Evolutionary conservation across 2,888 invertebrate genomes (phyloP).

Genomic region (Ramazzottius varieornatus): DNA sequence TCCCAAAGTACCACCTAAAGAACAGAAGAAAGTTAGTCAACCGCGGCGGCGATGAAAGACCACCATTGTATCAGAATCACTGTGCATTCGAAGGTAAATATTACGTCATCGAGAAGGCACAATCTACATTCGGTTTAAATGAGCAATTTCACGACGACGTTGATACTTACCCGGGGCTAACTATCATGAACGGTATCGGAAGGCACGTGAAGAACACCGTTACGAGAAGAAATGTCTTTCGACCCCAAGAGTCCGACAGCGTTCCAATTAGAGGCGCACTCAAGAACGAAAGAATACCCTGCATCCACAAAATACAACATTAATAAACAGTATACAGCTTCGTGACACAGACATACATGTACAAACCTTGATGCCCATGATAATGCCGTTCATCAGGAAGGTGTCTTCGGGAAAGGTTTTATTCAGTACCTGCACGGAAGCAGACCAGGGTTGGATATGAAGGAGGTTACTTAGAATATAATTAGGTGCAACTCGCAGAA

Average conservation of each 20-base stretch:
- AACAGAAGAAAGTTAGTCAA: constrained; percentile 2
- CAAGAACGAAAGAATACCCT: constrained; percentile 83
- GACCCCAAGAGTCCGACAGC: constrained; percentile 87
- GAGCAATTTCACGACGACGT: too few relatives aligned
- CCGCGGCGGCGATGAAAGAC: too few relatives aligned
- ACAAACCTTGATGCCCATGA: constrained; percentile 72
- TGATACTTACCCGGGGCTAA: constrained; percentile 57
- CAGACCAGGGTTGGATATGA: too few relatives aligned
- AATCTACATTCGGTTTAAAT: too few relatives aligned
- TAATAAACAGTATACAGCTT: too few relatives aligned
- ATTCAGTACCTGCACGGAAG: constrained; percentile 50
- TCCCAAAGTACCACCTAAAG: constrained; percentile 77
- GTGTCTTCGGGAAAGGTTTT: constrained; percentile 95
- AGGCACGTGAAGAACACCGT: constrained; percentile 96
- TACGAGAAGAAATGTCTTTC: constrained; percentile 84
- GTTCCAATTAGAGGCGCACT: constrained; percentile 91
- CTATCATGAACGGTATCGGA: constrained; percentile 92
- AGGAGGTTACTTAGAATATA: too few relatives aligned
- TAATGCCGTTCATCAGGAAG: constrained; percentile 95
- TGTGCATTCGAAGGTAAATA: too few relatives aligned
- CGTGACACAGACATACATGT: too few relatives aligned
- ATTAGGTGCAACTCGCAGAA: neutral
- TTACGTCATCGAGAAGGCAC: too few relatives aligned
- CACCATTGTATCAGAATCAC: too few relatives aligned
- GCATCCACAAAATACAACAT: constrained; percentile 8